Evolutionary conservation across 1,140 invertebrate genomes (phyloP).

Genomic region (Drosophila sturtevanti): DNA sequence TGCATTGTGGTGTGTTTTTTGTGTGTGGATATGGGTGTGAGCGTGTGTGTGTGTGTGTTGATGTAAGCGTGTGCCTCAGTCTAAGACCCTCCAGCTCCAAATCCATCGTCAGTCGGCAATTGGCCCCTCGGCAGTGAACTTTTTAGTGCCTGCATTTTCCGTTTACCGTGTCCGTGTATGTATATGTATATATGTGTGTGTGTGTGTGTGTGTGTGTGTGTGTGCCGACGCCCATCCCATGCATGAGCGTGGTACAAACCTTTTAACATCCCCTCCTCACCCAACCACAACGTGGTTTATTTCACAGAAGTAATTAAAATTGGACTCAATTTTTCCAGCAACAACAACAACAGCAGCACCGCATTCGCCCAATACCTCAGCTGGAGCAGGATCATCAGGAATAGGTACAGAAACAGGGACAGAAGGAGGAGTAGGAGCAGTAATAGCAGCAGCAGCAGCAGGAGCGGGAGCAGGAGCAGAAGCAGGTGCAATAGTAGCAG

Average conservation of each 20-base stretch:
- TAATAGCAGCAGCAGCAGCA: constrained; percentile 21
- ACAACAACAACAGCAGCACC: constrained; percentile 44
- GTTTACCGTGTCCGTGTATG: constrained; percentile 17
- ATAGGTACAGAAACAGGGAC: constrained; percentile 10
- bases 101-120: constrained; percentile 40
- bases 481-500: background rate
- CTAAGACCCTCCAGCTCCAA: constrained; percentile 10
- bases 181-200: constrained; percentile 3
- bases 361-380: constrained; percentile 35
- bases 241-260: constrained; percentile 1
- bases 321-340: constrained; percentile 9
- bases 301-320: constrained; percentile 7
- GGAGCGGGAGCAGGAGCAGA: constrained; percentile 3
- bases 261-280: background rate
- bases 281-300: background rate
- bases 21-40: constrained; percentile 12
- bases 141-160: constrained; percentile 49
- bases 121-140: constrained; percentile 70
- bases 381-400: constrained; percentile 7
- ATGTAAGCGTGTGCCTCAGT: background rate
- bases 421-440: constrained; percentile 12
- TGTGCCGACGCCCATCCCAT: constrained; percentile 61
- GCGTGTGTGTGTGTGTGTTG: background rate
- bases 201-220: constrained; percentile 24
- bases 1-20: constrained; percentile 21